Evolutionary conservation across 2,113 vertebrate species (phyloP).

Genomic region (Sminthopsis crassicaudata): DNA sequence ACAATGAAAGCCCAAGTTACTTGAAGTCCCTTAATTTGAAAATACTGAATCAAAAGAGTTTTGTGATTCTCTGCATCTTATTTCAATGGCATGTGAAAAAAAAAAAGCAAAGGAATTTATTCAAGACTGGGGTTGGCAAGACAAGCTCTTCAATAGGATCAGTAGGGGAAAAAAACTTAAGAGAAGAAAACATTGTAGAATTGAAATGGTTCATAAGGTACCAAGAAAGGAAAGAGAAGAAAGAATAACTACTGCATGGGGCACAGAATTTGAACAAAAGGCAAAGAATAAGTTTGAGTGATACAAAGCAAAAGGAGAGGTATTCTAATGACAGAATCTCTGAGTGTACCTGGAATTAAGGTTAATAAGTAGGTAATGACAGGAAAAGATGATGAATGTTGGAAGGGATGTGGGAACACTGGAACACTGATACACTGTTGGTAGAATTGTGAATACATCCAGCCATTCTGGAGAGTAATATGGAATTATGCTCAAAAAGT

Average conservation of each 20-base stretch:
- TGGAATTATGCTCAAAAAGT: no score
- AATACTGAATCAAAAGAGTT: neutral
- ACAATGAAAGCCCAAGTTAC: no score
- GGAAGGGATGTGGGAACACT: no score
- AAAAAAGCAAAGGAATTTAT: neutral
- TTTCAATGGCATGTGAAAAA: neutral
- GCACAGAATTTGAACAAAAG: neutral
- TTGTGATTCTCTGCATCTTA: no score
- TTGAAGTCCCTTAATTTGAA: no score
- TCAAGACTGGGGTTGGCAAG: neutral
- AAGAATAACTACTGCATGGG: no score
- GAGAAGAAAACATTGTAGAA: neutral
- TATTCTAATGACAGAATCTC: neutral
- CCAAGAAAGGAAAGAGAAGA: neutral
- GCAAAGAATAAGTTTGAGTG: neutral
- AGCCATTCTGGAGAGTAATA: no score
- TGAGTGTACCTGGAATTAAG: neutral
- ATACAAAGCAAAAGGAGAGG: neutral
- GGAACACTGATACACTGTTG: no score
- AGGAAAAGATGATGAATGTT: no score
- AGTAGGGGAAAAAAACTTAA: neutral
- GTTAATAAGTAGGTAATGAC: neutral
- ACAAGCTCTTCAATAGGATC: neutral
- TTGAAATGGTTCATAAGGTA: neutral
- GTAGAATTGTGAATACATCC: no score